Conservation (phyloP, 2,888 invertebrate genomes). For the Desoria tigrina region DNA sequence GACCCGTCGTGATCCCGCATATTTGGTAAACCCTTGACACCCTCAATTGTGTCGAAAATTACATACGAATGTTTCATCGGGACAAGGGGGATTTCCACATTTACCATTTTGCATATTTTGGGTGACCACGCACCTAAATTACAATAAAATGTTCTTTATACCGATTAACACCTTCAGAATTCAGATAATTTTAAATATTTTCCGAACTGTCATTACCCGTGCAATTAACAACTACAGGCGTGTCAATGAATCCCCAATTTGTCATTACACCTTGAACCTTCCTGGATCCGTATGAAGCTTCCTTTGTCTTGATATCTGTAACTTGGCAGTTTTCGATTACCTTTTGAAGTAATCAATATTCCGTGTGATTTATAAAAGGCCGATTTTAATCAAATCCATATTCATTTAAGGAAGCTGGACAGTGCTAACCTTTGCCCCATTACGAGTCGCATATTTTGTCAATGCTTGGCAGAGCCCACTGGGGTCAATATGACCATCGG, state of each 20-base stretch:
- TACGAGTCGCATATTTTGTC: conserved; percentile 68
- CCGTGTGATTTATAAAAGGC: neutral
- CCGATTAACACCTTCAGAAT: conserved; percentile 35
- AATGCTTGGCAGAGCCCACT: conserved; percentile 76
- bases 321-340: conserved; percentile 28
- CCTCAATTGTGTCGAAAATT: conserved; percentile 75
- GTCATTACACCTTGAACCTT: conserved; percentile 23
- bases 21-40: conserved; percentile 75
- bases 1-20: conserved; percentile 15
- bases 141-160: conserved; percentile 56
- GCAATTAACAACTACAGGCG: conserved; percentile 25
- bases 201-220: neutral
- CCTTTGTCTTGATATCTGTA: conserved; percentile 53
- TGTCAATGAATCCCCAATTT: conserved; percentile 18
- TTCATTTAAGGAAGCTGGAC: conserved; percentile 23
- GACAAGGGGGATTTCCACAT: conserved; percentile 70
- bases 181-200: neutral
- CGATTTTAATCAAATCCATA: too few relatives aligned
- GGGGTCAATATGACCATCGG: conserved; percentile 64
- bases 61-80: conserved; percentile 89
- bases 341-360: neutral
- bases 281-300: conserved; percentile 11
- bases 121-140: conserved; percentile 72
- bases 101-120: conserved; percentile 69
- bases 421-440: conserved; percentile 68